Evolutionary conservation across 2,797 vertebrate species (phyloP).

Genomic region (Gallinago nigripennis): DNA sequence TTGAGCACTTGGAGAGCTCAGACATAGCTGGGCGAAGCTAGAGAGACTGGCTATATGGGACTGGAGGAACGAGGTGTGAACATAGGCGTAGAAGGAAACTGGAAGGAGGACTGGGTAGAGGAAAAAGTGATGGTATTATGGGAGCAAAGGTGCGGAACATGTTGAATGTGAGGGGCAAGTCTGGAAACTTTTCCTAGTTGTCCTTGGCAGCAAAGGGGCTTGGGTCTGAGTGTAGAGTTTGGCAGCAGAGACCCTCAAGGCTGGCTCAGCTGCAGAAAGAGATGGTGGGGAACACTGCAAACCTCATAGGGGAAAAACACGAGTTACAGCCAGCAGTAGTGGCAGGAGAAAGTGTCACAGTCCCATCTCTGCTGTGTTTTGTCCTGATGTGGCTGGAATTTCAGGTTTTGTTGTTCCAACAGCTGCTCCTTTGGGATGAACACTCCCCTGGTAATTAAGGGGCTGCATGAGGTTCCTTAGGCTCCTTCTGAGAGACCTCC

Average conservation of each 20-base stretch:
- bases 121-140: neutral
- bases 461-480: neutral
- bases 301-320: neutral
- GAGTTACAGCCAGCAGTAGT: neutral
- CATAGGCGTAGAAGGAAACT: neutral
- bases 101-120: neutral
- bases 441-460: neutral
- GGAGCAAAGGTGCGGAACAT: neutral
- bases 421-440: neutral
- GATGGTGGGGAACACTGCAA: neutral
- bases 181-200: neutral
- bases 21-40: neutral
- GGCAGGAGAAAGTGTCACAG: neutral
- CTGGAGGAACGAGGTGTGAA: neutral
- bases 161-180: neutral
- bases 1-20: neutral
- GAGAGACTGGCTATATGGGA: neutral
- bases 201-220: neutral
- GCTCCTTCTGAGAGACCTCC: neutral
- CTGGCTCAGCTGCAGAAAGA: neutral
- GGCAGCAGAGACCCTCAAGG: neutral
- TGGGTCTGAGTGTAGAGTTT: neutral
- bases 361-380: neutral
- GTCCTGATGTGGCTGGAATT: neutral
- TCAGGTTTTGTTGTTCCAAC: neutral